Evolutionary conservation across 2,797 vertebrate genomes (phyloP).

Genomic region (Odontamblyopus rebecca): DNA sequence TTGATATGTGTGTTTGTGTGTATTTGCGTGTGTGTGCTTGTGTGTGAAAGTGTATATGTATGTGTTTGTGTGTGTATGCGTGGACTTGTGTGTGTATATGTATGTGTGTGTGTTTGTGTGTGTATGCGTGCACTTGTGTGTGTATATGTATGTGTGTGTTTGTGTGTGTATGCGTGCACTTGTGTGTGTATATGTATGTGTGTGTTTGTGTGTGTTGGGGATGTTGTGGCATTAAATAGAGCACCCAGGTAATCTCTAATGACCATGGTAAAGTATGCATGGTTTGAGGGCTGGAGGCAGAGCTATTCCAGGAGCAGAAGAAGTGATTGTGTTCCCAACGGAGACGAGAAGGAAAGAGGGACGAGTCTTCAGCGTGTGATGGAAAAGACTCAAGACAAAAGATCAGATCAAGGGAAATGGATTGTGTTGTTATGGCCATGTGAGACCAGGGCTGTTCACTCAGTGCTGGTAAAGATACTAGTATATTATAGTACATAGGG

Average conservation of each 20-base stretch:
- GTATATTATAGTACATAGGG: too few relatives aligned
- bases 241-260: constrained; percentile 71
- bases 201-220: constrained; percentile 44
- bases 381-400: constrained; percentile 40
- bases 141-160: background rate
- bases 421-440: constrained; percentile 17
- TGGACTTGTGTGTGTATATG: too few relatives aligned
- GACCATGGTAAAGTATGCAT: constrained; percentile 73
- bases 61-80: too few relatives aligned
- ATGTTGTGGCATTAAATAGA: constrained; percentile 61
- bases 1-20: too few relatives aligned
- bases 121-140: too few relatives aligned
- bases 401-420: constrained; percentile 53
- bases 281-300: constrained; percentile 73
- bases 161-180: constrained; percentile 21
- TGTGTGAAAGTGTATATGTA: too few relatives aligned
- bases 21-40: too few relatives aligned
- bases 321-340: constrained; percentile 67
- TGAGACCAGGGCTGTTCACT: background rate
- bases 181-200: constrained; percentile 31
- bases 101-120: too few relatives aligned
- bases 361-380: constrained; percentile 50
- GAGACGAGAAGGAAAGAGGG: constrained; percentile 55
- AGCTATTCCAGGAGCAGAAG: constrained; percentile 75
- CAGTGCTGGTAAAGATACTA: too few relatives aligned